Base-by-base conservation (phyloP, 2,797 vertebrate species). In the Rachycentron canadum region DNA sequence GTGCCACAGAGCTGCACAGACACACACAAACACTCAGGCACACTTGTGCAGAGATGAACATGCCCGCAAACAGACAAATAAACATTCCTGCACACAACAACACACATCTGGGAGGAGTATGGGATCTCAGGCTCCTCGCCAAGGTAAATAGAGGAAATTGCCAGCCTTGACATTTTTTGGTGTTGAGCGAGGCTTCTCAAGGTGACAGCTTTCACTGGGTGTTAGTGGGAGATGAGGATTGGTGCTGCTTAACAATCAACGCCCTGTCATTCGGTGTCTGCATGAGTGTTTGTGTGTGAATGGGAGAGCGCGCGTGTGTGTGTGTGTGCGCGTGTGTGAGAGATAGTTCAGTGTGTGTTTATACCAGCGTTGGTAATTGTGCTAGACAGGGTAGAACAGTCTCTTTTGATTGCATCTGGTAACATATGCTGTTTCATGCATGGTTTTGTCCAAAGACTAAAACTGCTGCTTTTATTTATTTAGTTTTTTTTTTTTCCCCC, bases 91-190 rank as follows among this genome's bases (percentile, higher is more conserved):
- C 56, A 58, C 70, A 72, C 72, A 78, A 30, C 63, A 61, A 28
- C 63, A 60, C 72, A 89, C 88, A 89, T 78, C 87, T 87, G 84
- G 84, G 80, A 88, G 60, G 80, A 58, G 79, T 73, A 65, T 72
- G 71, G 73, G 77, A 84, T 79, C 78, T 73, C 34, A 64, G 86
- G 79, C 85, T 81, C 58, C 55, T 82, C 2, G 83, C 90, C 91
- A 88, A 86, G 66, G 76, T 87, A 90, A 88, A 92, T 45, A 87
- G 59, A 86, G 73, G 60, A 88, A 89, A 88, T 81, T 89, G 84
- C 88, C 74, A 88, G 78, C 56, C 76, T 79, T 84, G 73, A 81
- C 80, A 86, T 88, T 85, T 86, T 84, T 74, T 64, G 73, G 77
- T 83, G 84, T 72, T 73, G 83, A 76, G 71, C 50, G 28, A 78